Evolutionary conservation across 2,888 invertebrate genomes (phyloP), one percentile per base, ranked within the genome.

Genomic region (Hydriomena furcata): DNA sequence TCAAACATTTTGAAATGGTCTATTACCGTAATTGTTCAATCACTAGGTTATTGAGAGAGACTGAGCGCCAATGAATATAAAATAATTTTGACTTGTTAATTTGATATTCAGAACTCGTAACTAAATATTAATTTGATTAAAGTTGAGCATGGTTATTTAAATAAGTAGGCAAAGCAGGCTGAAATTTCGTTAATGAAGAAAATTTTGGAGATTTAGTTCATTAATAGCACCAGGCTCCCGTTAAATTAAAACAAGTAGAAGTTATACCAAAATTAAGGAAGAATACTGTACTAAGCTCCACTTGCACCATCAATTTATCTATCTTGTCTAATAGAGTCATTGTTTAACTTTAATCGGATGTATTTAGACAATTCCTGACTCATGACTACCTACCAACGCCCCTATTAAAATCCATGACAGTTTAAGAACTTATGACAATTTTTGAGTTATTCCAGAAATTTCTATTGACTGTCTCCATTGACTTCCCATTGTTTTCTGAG

Each of bases 151-250:
- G 20, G 34, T 52, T 37, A 43, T 40, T 52, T 38, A 25, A 40
- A 43, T 52, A 37, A 23, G 10, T 21, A 43, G 21, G n/a, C 20
- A 36, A 28, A 42, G 24, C 37, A 46, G n/a, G 23, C 21, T 32
- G 24, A 42, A 36, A 51, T 44, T 45, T 35, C 8, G 23, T 17
- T 46, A 52, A 42, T 52, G 13, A 46, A 25, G 51, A 51, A 41
- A 45, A 36, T 46, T 52, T 27, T 4, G 13, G 11, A 21, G 36
- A 51, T 45, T 28, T 27, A 21, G 30, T 52, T 41, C 25, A 41
- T 41, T 45, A 44, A 24, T 21, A 11, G 5, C 34, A 40, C 25
- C 28, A 27, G 50, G 27, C 32, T 37, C 10, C 24, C 13, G 28
- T 43, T 36, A 10, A 40, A 34, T 50, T 11, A 43, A 38, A 43